phyloP scores from a whole-genome alignment of 1,140 invertebrate species.

The Neelides sp. region DNA sequence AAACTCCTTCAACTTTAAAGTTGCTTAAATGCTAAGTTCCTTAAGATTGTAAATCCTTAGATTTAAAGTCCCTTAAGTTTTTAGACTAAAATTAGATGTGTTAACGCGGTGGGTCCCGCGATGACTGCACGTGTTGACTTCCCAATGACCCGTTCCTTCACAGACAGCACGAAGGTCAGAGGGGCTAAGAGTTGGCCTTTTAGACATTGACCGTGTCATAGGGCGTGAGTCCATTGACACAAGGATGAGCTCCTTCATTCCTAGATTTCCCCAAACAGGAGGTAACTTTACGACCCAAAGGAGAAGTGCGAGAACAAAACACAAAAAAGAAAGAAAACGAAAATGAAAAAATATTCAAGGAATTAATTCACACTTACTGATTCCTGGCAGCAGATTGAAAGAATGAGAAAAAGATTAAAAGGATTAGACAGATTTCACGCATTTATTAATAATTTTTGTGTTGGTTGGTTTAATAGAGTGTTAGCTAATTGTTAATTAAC shows the following conservation, averaged over 20 bases:
- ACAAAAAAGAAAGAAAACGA: background rate
- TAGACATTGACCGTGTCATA: conserved; percentile 95
- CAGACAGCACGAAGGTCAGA: no score
- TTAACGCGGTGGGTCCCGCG: no score
- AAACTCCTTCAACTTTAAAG: no score
- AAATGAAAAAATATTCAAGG: background rate
- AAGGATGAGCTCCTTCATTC: conserved; percentile 27
- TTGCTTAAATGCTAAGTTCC: no score
- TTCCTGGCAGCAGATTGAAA: conserved; percentile 8
- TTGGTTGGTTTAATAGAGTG: no score
- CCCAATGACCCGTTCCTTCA: no score
- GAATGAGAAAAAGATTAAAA: conserved; percentile 8
- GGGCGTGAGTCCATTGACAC: conserved; percentile 65
- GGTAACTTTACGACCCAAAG: background rate
- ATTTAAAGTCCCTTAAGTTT: no score
- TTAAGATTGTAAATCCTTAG: no score
- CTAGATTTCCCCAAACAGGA: conserved; percentile 9
- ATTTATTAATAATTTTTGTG: conserved; percentile 1
- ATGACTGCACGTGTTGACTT: no score
- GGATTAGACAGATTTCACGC: conserved; percentile 9
- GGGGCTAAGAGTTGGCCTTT: conserved; percentile 34
- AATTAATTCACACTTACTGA: conserved; percentile 12
- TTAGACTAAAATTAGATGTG: no score
- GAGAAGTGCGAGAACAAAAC: background rate
- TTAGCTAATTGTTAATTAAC: background rate